These are phyloP conservation scores for Teleiodes luculella DNA, from an alignment of 2,888 invertebrate species.

Conservation along the genomic window DNA sequence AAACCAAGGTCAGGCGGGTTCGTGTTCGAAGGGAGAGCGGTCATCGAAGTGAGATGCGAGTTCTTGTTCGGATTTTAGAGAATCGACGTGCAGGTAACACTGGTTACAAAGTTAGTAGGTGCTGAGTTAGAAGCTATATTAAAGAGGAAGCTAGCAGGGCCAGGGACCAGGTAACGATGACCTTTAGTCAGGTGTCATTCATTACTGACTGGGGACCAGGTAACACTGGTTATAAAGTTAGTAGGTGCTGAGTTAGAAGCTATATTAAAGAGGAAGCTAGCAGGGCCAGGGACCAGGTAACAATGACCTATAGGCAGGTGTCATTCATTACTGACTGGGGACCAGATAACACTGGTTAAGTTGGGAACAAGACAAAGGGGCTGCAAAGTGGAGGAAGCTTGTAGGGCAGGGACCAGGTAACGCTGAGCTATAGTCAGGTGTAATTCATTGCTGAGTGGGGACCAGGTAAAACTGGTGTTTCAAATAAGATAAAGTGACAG, in stretches of 20 bases:
- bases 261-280: conserved; percentile 90
- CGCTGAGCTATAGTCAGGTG: too few species aligned
- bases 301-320: too few species aligned
- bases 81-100: too few species aligned
- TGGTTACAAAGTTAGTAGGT: conserved; percentile 28
- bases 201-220: too few species aligned
- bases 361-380: conserved; percentile 87
- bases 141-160: conserved; percentile 90
- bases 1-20: too few species aligned
- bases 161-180: conserved; percentile 40
- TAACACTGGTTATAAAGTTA: neutral
- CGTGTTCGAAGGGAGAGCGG: too few species aligned
- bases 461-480: neutral
- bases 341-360: neutral
- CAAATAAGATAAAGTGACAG: too few species aligned
- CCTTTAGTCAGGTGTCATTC: too few species aligned
- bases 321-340: too few species aligned
- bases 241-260: conserved; percentile 88
- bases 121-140: conserved; percentile 90
- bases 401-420: conserved; percentile 75
- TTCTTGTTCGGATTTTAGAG: too few species aligned
- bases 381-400: conserved; percentile 91
- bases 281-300: conserved; percentile 74
- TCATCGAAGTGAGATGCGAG: too few species aligned
- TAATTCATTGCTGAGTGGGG: too few species aligned